phyloP scores from a whole-genome alignment of 2,113 vertebrate genomes.

The Dipodomys ordii region DNA sequence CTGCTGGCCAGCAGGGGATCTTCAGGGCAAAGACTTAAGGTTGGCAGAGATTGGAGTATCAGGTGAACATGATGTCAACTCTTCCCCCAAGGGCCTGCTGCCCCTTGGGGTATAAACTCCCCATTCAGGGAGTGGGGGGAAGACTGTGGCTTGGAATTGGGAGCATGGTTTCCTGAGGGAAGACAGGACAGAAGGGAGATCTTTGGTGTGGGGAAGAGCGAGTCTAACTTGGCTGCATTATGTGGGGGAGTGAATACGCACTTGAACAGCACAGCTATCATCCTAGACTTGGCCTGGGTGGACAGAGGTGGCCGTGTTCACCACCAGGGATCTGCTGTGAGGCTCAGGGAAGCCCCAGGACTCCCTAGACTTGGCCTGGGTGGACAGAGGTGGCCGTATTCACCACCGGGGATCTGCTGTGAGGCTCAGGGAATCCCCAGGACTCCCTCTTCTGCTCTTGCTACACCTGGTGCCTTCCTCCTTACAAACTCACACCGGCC shows the following conservation, averaged over 20 bases:
- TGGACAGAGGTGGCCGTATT: background rate
- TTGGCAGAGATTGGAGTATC: background rate
- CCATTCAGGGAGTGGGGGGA: background rate
- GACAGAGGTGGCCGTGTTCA: background rate
- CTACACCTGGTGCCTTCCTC: background rate
- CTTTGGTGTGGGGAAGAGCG: background rate
- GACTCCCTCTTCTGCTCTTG: background rate
- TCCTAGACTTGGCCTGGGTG: background rate
- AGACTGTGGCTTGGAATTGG: background rate
- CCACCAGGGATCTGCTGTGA: background rate
- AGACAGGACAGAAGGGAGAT: background rate
- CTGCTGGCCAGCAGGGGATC: background rate
- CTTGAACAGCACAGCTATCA: background rate
- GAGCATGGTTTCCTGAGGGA: background rate
- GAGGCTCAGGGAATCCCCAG: background rate
- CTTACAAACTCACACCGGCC: conserved; percentile 15
- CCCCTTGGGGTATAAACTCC: background rate
- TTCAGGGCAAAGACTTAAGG: background rate
- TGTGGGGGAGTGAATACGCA: background rate
- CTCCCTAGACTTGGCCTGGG: background rate
- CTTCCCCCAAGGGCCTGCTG: background rate
- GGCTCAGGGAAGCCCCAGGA: background rate
- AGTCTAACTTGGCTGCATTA: too few species aligned
- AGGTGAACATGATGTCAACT: background rate
- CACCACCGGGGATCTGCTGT: background rate